Percentiles rank a stretch among this genome's conserved stretches.
phyloP scores from a whole-genome alignment of 2,888 invertebrate species.

The Orgyia antiqua region DNA sequence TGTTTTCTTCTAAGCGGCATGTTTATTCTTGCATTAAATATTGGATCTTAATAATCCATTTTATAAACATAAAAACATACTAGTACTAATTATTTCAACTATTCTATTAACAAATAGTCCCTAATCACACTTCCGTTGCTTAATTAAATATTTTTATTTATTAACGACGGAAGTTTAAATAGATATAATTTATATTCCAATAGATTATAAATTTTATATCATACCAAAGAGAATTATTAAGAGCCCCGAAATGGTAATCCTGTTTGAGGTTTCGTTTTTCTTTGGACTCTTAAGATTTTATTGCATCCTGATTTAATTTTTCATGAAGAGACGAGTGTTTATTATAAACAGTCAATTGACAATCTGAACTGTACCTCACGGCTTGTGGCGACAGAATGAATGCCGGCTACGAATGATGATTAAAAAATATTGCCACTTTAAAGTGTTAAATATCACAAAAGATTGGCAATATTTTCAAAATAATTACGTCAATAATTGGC shows the following conservation, averaged over 20 bases:
- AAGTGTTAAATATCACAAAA: constrained; percentile 66
- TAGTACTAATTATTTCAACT: not conserved
- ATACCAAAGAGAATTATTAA: not conserved
- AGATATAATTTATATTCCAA: constrained; percentile 16
- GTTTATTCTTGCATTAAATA: no score
- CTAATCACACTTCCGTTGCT: not conserved
- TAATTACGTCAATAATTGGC: constrained; percentile 78
- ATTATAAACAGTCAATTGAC: constrained; percentile 60
- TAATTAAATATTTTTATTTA: not conserved
- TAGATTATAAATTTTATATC: constrained; percentile 3
- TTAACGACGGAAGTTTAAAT: constrained; percentile 5
- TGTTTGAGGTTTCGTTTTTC: not conserved
- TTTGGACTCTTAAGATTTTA: constrained; percentile 9
- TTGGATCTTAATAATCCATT: no score
- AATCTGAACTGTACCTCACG: constrained; percentile 45
- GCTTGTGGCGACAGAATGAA: constrained; percentile 46
- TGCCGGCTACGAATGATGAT: constrained; percentile 43
- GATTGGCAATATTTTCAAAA: constrained; percentile 70
- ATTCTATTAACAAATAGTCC: not conserved
- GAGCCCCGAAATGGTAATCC: not conserved
- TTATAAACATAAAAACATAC: constrained; percentile 7
- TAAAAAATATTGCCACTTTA: constrained; percentile 64
- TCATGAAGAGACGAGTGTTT: constrained; percentile 28
- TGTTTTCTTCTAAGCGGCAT: no score
- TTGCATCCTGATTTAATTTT: constrained; percentile 22